Percentiles rank a stretch among this genome's conserved stretches.
phyloP scores from a whole-genome alignment of 2,113 vertebrate species.

The Camelus dromedarius region DNA sequence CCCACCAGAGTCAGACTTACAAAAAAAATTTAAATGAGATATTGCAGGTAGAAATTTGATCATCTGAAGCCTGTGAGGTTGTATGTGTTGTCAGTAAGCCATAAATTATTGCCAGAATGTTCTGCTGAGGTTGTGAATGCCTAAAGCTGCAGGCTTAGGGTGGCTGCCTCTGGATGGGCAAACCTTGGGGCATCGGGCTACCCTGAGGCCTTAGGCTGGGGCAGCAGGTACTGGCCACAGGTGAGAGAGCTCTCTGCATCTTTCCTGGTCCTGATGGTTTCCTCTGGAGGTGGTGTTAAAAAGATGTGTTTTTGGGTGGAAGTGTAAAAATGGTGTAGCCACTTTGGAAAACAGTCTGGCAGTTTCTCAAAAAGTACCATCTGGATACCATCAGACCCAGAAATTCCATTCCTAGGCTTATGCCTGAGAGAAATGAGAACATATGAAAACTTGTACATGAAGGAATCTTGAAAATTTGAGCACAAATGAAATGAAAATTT shows the following conservation, averaged over 20 bases:
- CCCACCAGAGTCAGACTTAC: not conserved
- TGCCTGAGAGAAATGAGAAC: not conserved
- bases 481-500: not conserved
- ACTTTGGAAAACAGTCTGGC: too few species aligned
- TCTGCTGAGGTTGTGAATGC: not conserved
- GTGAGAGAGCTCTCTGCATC: not conserved
- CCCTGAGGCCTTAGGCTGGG: not conserved
- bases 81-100: not conserved
- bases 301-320: not conserved
- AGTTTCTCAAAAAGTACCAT: not conserved
- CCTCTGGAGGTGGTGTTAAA: not conserved
- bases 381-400: not conserved
- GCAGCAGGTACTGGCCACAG: not conserved
- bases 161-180: not conserved
- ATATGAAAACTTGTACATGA: accelerated
- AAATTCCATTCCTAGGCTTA: too few species aligned
- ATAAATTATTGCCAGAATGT: not conserved
- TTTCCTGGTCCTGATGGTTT: not conserved
- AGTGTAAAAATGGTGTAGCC: not conserved
- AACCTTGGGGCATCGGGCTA: not conserved
- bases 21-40: not conserved
- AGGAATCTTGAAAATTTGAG: too few species aligned
- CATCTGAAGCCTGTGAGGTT: not conserved
- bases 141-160: not conserved
- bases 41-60: not conserved